Evolutionary conservation across 2,888 invertebrate species (phyloP), one percentile per base, ranked within the genome.

Genomic region (Leptura quadrifasciata): DNA sequence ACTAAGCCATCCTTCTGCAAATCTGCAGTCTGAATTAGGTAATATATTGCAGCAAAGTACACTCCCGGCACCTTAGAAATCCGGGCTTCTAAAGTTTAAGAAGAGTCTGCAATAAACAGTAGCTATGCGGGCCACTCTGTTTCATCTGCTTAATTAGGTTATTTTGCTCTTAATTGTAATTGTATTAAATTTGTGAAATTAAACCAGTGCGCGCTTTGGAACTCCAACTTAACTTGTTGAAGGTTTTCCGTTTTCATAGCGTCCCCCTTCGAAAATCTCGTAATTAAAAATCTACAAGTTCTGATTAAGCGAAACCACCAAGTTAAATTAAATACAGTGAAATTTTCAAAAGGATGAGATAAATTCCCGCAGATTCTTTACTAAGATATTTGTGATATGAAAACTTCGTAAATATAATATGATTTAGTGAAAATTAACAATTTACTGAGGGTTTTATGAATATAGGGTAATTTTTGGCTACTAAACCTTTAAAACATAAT

Each of bases 131-230:
- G 83, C 80, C 79, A 82, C 81, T 83, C 80, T 79, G 81, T 83
- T 82, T 84, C 83, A 81, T 83, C 81, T 80, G 80, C 80, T 81
- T 84, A 84, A 84, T 84, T 82, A 83, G 80, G 82, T 84, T 84
- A 84, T 84, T 84, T 82, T 80, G 80, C 78, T 81, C 84, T 84
- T 84, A 85, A 85, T 85, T 84, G 82, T 84, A 83, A 85, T 84
- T 84, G 83, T 80, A 81, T 85, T 84, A 84, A 84, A 83, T 84
- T 85, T 80, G 81, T 75, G 80, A 83, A 84, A 84, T 84, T 82
- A 84, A 84, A 83, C 83, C 82, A 80, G 80, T 82, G 81, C 81
- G 81, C 80, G 39, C 31, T 65, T 17, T 74, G 74, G 71, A 79
- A 76, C 76, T 80, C 76, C 74, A 80, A 75, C 77, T 82, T 81